Conservation (phyloP, 2,113 vertebrate species). For the Boleophthalmus pectinirostris region DNA sequence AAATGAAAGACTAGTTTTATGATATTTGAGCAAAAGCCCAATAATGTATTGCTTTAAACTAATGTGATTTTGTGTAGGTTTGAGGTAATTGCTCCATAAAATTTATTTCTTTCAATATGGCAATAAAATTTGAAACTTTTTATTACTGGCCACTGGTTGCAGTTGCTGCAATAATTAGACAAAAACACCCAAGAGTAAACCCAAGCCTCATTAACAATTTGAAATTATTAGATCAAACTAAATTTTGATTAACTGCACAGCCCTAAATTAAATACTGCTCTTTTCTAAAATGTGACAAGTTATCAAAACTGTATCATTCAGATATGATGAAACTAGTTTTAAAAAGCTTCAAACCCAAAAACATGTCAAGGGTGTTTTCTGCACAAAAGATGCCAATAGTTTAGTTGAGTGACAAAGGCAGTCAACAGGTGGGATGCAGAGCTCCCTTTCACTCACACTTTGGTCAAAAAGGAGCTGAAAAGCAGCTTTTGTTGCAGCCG, state of each 20-base stretch:
- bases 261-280: not conserved
- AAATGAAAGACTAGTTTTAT: too few relatives aligned
- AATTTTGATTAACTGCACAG: not conserved
- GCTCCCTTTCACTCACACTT: slow-evolving; percentile 39
- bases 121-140: too few relatives aligned
- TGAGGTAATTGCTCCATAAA: too few relatives aligned
- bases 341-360: not conserved
- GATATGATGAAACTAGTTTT: not conserved
- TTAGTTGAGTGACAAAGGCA: slow-evolving; percentile 34
- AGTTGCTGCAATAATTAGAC: too few relatives aligned
- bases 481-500: slow-evolving; percentile 12
- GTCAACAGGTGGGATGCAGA: slow-evolving; percentile 28
- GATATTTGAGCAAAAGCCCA: too few relatives aligned
- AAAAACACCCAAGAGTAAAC: too few relatives aligned
- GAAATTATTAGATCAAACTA: not conserved
- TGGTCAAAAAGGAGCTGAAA: slow-evolving; percentile 18
- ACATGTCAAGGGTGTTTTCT: slow-evolving; percentile 17
- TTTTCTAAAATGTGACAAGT: too few relatives aligned
- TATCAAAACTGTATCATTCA: not conserved
- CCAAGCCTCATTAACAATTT: not conserved
- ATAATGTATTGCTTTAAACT: too few relatives aligned
- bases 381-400: slow-evolving; percentile 9
- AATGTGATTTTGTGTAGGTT: too few relatives aligned
- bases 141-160: too few relatives aligned
- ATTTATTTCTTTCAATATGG: too few relatives aligned